Percentiles rank a stretch among this genome's conserved stretches.
Evolutionary conservation across 1,140 invertebrate genomes (phyloP).

Genomic region (Acromyrmex charruanus): DNA sequence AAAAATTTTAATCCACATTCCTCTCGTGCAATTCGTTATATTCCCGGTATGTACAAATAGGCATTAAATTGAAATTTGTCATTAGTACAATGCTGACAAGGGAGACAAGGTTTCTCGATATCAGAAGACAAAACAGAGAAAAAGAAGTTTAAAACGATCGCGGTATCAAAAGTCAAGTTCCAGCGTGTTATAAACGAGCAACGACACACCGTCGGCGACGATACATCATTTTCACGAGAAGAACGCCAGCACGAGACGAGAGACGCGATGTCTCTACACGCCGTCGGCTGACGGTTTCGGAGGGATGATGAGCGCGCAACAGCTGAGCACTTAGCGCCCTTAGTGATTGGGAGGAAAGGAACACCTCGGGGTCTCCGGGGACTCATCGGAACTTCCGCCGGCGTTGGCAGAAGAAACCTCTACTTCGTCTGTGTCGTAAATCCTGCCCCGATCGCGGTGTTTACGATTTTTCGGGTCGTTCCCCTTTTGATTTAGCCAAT

Average conservation of each 20-base stretch:
- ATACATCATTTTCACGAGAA: conserved; percentile 38
- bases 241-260: conserved; percentile 42
- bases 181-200: conserved; percentile 15
- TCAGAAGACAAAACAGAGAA: neutral
- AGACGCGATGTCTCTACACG: conserved; percentile 29
- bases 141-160: neutral
- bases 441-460: conserved; percentile 45
- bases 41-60: neutral
- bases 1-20: too few relatives aligned
- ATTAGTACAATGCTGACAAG: neutral
- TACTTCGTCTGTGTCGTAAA: conserved; percentile 61
- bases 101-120: neutral
- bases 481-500: neutral
- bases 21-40: neutral
- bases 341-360: conserved; percentile 39
- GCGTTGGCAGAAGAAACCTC: conserved; percentile 41
- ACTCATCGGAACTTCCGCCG: conserved; percentile 81
- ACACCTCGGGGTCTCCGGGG: conserved; percentile 76
- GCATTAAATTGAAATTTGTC: neutral
- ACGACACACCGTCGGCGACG: conserved; percentile 4
- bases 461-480: conserved; percentile 43
- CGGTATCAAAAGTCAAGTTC: conserved; percentile 28
- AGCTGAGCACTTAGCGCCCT: conserved; percentile 82
- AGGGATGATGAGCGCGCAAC: conserved; percentile 74
- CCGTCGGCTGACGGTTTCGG: neutral